Evolutionary conservation across 1,140 invertebrate genomes (phyloP).

Genomic region (Ganaspis sp.): DNA sequence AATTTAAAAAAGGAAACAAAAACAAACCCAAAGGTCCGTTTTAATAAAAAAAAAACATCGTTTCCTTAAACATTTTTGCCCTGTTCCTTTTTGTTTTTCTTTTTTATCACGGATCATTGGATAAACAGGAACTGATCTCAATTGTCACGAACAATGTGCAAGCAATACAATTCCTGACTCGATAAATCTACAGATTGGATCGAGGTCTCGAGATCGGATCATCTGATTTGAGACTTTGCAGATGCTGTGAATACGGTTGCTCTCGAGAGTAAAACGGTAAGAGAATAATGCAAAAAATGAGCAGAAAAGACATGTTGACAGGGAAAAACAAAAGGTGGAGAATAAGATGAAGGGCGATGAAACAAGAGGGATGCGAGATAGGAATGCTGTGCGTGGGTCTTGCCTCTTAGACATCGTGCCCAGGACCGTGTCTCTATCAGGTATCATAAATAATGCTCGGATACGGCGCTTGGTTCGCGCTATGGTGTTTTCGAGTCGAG

Average conservation of each 20-base stretch:
- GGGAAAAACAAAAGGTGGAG: slow-evolving; percentile 52
- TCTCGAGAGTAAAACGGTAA: background rate
- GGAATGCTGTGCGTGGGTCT: slow-evolving; percentile 73
- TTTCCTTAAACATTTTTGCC: background rate
- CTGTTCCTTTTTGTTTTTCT: background rate
- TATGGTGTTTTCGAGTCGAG: slow-evolving; percentile 46
- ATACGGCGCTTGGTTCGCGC: slow-evolving; percentile 53
- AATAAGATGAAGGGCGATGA: slow-evolving; percentile 44
- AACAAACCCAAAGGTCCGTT: too few species aligned
- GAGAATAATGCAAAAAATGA: slow-evolving; percentile 20
- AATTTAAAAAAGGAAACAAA: too few species aligned
- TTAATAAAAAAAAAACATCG: too few species aligned
- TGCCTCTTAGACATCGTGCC: slow-evolving; percentile 73
- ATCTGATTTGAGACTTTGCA: background rate
- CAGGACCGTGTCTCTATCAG: slow-evolving; percentile 75
- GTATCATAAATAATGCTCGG: slow-evolving; percentile 76
- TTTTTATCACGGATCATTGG: background rate
- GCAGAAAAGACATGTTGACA: slow-evolving; percentile 25
- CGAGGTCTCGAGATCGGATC: background rate
- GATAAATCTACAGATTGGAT: slow-evolving; percentile 25
- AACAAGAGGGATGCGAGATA: slow-evolving; percentile 52
- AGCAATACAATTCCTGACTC: background rate
- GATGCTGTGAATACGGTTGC: slow-evolving; percentile 2
- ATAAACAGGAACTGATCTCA: slow-evolving; percentile 1
- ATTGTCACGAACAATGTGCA: slow-evolving; percentile 11